Percentiles rank a stretch among this genome's conserved stretches.
Evolutionary conservation across 2,888 invertebrate species (phyloP).

Genomic region (Amaurobius ferox): DNA sequence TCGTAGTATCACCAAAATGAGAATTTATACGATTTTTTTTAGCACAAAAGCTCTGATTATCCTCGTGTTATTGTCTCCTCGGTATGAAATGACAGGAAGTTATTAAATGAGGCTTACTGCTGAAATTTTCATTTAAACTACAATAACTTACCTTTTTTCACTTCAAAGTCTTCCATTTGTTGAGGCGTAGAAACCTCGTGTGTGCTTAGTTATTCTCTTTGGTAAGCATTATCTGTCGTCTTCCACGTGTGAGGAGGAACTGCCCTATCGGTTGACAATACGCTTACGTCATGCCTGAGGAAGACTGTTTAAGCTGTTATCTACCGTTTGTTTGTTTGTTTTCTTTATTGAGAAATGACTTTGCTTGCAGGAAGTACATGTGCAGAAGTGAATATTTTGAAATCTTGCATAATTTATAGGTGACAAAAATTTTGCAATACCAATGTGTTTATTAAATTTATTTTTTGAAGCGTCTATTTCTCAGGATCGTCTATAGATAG

Average conservation of each 20-base stretch:
- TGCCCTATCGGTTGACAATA: slow-evolving; percentile 13
- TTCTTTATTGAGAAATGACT: neutral
- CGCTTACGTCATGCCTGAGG: neutral
- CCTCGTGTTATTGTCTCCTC: too few relatives aligned
- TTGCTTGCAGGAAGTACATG: neutral
- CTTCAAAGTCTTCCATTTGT: neutral
- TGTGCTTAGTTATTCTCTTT: neutral
- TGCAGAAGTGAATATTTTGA: neutral
- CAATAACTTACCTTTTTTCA: neutral
- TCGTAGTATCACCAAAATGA: too few relatives aligned
- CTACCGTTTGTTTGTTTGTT: neutral
- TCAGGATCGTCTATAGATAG: too few relatives aligned
- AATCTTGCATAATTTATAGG: too few relatives aligned
- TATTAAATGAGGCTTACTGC: too few relatives aligned
- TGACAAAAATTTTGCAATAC: too few relatives aligned
- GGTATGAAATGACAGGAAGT: too few relatives aligned
- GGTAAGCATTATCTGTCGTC: neutral
- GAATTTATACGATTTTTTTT: too few relatives aligned
- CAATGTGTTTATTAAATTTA: too few relatives aligned
- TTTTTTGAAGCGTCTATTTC: too few relatives aligned
- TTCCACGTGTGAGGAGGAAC: slow-evolving; percentile 2
- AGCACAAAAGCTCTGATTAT: too few relatives aligned
- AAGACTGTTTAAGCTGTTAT: neutral
- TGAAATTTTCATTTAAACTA: too few relatives aligned
- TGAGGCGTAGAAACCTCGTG: neutral